A percentile compares a stretch with the other conserved stretches of the same genome.
phyloP scores from a whole-genome alignment of 2,888 invertebrate genomes.

The Eucera pruinosa region DNA sequence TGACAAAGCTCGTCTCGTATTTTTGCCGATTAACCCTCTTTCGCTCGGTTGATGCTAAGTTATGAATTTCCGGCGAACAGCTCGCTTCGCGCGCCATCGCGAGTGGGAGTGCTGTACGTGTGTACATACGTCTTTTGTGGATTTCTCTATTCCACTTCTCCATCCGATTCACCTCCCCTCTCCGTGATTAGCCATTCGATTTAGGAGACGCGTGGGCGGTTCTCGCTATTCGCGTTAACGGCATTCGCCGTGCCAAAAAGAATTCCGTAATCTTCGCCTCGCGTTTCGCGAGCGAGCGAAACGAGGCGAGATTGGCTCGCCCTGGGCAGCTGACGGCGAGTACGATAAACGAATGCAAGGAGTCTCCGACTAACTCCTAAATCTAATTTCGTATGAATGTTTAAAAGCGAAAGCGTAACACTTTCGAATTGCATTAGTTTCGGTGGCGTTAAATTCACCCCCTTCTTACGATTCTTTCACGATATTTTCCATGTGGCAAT shows the following conservation, averaged over 20 bases:
- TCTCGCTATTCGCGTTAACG: conserved; percentile 29
- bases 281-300: background rate
- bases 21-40: conserved; percentile 80
- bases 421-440: too few relatives aligned
- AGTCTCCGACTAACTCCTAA: too few relatives aligned
- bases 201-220: conserved; percentile 39
- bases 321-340: too few relatives aligned
- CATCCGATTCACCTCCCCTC: conserved; percentile 5
- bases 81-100: conserved; percentile 18
- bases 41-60: conserved; percentile 79
- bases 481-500: too few relatives aligned
- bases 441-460: too few relatives aligned
- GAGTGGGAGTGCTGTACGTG: conserved; percentile 57
- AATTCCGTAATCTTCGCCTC: conserved; percentile 3
- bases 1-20: conserved; percentile 76
- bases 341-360: too few relatives aligned
- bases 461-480: too few relatives aligned
- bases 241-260: background rate
- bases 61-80: conserved; percentile 78
- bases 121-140: conserved; percentile 45
- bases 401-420: too few relatives aligned
- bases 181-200: conserved; percentile 45
- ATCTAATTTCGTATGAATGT: too few relatives aligned
- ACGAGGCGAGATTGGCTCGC: background rate
- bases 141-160: conserved; percentile 61